Conservation (phyloP, 1,140 invertebrate genomes). For the Sarcophaga bullata region DNA sequence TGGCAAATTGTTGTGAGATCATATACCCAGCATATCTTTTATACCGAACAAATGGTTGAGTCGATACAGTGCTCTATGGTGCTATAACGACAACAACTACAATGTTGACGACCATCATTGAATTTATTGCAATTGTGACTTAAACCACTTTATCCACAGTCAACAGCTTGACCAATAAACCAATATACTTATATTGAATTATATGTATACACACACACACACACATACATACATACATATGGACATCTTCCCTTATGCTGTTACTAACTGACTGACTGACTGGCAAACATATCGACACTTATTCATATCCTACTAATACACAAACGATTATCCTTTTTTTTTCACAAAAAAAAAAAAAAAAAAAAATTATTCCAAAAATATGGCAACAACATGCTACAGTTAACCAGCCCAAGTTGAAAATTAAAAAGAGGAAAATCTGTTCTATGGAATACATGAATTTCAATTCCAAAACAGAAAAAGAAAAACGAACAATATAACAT, state of each 20-base stretch:
- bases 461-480: neutral
- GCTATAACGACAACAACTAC: neutral
- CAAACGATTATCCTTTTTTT: neutral
- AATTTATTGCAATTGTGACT: slow-evolving; percentile 40
- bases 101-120: slow-evolving; percentile 34
- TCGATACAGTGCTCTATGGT: neutral
- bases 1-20: slow-evolving; percentile 15
- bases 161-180: slow-evolving; percentile 32
- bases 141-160: slow-evolving; percentile 31
- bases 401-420: neutral
- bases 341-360: neutral
- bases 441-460: slow-evolving; percentile 24
- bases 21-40: slow-evolving; percentile 18
- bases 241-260: too few species aligned
- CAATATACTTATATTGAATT: slow-evolving; percentile 21
- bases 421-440: neutral
- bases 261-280: too few species aligned
- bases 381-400: slow-evolving; percentile 5
- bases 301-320: too few species aligned
- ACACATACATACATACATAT: slow-evolving; percentile 2
- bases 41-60: neutral
- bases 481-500: neutral
- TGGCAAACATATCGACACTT: too few species aligned
- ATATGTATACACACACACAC: neutral
- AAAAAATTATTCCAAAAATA: slow-evolving; percentile 3